These are phyloP conservation scores for Isaurus tuberculatus DNA, from an alignment of 92 coral and sea anemone species.

Conservation along the genomic window DNA sequence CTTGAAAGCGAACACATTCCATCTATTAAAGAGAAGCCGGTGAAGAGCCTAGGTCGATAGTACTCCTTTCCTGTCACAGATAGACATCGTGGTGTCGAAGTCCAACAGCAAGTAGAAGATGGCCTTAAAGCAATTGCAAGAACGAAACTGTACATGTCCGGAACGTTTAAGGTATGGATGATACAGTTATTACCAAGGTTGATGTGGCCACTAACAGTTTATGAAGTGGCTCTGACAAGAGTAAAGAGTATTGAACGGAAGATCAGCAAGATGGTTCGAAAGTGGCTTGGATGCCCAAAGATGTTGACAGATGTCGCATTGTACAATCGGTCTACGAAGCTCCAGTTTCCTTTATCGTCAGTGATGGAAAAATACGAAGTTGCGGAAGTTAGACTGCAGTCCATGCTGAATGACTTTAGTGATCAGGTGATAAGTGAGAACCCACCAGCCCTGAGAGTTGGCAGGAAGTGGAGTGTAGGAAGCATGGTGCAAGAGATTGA, in stretches of 20 bases:
- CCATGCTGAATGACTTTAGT: constrained; percentile 29
- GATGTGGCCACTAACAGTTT: constrained; percentile 27
- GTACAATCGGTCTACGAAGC: constrained; percentile 1
- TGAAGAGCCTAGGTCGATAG: too few species aligned
- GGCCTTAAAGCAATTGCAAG: too few species aligned
- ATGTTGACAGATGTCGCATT: constrained; percentile 13
- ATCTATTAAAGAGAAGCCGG: too few species aligned
- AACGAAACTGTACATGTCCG: too few species aligned
- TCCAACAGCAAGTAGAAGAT: too few species aligned
- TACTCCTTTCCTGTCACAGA: too few species aligned
- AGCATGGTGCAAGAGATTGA: constrained; percentile 27
- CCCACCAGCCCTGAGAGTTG: constrained; percentile 34
- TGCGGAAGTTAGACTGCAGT: constrained; percentile 29
- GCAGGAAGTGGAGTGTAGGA: constrained; percentile 44
- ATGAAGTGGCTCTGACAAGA: constrained; percentile 37
- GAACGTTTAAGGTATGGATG: too few species aligned
- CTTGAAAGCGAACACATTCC: too few species aligned
- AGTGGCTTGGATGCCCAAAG: constrained; percentile 43
- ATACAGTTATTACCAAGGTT: too few species aligned
- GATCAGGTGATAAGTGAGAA: constrained; percentile 28
- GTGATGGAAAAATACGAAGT: background rate
- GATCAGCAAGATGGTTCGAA: constrained; percentile 17
- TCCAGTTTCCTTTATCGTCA: constrained; percentile 40
- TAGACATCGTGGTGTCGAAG: too few species aligned
- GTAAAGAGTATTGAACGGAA: constrained; percentile 34